phyloP scores from a whole-genome alignment of 2,797 vertebrate species.

The Octomys mimax region DNA sequence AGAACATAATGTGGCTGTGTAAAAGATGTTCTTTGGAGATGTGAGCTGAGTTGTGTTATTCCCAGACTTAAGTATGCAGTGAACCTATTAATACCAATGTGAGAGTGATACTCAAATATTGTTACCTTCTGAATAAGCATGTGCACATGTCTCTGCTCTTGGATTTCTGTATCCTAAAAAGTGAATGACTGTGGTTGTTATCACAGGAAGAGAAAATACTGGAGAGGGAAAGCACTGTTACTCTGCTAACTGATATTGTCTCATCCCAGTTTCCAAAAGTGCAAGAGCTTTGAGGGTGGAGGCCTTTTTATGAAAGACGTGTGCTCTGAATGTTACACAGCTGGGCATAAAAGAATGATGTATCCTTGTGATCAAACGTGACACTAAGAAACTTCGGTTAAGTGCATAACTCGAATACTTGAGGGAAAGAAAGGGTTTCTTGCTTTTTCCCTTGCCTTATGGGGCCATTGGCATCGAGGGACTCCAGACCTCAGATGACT shows the following conservation, averaged over 20 bases:
- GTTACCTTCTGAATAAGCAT: slow-evolving; percentile 72
- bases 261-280: slow-evolving; percentile 28
- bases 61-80: slow-evolving; percentile 75
- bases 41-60: slow-evolving; percentile 61
- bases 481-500: neutral
- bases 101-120: slow-evolving; percentile 65
- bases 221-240: slow-evolving; percentile 9
- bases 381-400: neutral
- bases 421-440: neutral
- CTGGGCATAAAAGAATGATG: neutral
- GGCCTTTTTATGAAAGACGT: neutral
- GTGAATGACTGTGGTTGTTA: slow-evolving; percentile 67
- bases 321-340: neutral
- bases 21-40: slow-evolving; percentile 79
- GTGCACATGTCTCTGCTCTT: slow-evolving; percentile 52
- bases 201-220: slow-evolving; percentile 66
- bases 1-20: slow-evolving; percentile 74
- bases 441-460: neutral
- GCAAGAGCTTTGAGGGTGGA: slow-evolving; percentile 3
- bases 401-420: neutral
- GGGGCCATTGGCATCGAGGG: neutral
- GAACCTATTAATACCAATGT: slow-evolving; percentile 74
- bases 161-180: slow-evolving; percentile 78
- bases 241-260: slow-evolving; percentile 14
- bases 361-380: neutral